phyloP scores from a whole-genome alignment of 2,113 vertebrate genomes.

The Brachyhypopomus occidentalis region DNA sequence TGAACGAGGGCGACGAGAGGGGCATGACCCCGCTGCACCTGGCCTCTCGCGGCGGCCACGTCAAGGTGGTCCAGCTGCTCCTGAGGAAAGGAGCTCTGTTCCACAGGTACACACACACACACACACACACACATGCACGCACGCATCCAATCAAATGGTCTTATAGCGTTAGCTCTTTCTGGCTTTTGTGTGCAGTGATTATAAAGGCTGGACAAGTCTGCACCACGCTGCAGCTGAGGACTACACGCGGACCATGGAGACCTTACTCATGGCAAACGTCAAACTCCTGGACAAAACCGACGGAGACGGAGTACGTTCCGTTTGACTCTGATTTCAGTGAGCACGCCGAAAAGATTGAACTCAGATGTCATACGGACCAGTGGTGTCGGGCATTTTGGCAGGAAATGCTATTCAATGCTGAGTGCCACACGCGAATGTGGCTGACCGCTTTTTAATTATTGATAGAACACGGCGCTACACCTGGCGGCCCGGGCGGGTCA shows the following conservation, averaged over 20 bases:
- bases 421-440: no score
- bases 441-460: no score
- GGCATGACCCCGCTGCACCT: conserved; percentile 87
- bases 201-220: conserved; percentile 84
- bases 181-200: conserved; percentile 70
- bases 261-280: conserved; percentile 81
- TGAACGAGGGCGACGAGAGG: conserved; percentile 86
- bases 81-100: conserved; percentile 84
- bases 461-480: conserved; percentile 86
- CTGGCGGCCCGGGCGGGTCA: conserved; percentile 81
- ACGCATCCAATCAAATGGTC: no score
- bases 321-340: conserved; percentile 1
- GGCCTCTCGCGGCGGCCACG: conserved; percentile 84
- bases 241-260: conserved; percentile 84
- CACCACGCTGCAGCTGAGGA: conserved; percentile 83
- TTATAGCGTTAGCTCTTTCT: no score
- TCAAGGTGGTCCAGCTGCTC: conserved; percentile 83
- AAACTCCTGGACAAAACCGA: conserved; percentile 80
- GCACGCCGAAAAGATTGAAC: no score
- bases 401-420: no score
- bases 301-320: conserved; percentile 73
- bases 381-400: no score
- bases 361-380: no score
- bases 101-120: conserved; percentile 70
- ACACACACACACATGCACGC: not conserved